Evolutionary conservation across 2,888 invertebrate genomes (phyloP).

Genomic region (Drosophila putrida): DNA sequence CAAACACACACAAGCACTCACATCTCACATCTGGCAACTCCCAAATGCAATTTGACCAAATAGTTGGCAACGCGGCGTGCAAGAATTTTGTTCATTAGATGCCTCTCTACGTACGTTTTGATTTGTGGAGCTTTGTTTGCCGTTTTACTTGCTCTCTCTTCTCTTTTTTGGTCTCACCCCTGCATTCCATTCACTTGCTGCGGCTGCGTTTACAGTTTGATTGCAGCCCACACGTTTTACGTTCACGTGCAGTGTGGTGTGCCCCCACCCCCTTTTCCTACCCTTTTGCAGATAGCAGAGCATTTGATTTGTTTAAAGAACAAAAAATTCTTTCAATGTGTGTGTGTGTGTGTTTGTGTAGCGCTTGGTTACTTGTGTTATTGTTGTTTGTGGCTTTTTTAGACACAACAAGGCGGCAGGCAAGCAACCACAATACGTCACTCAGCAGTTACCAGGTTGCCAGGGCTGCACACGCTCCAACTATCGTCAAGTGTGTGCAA

Average conservation of each 20-base stretch:
- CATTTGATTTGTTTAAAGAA: slow-evolving; percentile 72
- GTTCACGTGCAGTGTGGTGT: slow-evolving; percentile 47
- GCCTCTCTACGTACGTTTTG: slow-evolving; percentile 11
- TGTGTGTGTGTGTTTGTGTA: slow-evolving; percentile 39
- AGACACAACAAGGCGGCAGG: slow-evolving; percentile 23
- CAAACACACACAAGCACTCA: slow-evolving; percentile 10
- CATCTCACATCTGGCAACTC: slow-evolving; percentile 51
- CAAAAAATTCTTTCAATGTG: slow-evolving; percentile 33
- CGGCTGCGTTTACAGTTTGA: slow-evolving; percentile 63
- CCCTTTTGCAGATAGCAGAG: slow-evolving; percentile 38
- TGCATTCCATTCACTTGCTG: slow-evolving; percentile 55
- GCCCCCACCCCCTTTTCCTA: not conserved
- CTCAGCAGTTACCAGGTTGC: slow-evolving; percentile 46
- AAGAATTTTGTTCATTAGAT: slow-evolving; percentile 34
- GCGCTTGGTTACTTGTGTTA: slow-evolving; percentile 18
- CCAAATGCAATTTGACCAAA: slow-evolving; percentile 55
- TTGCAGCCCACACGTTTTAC: slow-evolving; percentile 56
- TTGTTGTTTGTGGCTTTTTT: slow-evolving; percentile 34
- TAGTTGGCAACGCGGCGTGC: slow-evolving; percentile 49
- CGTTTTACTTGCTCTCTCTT: not conserved
- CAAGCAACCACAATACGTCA: slow-evolving; percentile 60
- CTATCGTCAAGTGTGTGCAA: slow-evolving; percentile 12
- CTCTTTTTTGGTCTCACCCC: slow-evolving; percentile 4
- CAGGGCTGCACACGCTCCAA: slow-evolving; percentile 47
- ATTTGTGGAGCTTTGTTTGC: slow-evolving; percentile 9